phyloP scores from a whole-genome alignment of 2,113 vertebrate genomes.

The Centropristis striata region DNA sequence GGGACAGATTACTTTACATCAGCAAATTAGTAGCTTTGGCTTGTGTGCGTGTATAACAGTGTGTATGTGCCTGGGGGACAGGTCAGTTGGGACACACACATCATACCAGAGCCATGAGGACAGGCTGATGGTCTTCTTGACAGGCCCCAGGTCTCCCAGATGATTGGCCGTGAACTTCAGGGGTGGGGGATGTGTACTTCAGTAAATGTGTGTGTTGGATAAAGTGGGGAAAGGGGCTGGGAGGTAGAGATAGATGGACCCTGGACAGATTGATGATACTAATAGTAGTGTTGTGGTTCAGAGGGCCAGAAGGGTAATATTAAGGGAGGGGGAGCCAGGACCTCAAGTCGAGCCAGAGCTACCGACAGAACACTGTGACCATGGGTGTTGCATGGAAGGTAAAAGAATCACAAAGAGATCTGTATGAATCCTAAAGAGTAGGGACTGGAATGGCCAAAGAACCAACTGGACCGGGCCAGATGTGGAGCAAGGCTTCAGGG shows the following conservation, averaged over 20 bases:
- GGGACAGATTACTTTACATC: conserved; percentile 67
- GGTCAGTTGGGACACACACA: conserved; percentile 60
- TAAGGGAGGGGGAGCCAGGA: background rate
- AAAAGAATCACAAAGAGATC: conserved; percentile 13
- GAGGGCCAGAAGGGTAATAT: background rate
- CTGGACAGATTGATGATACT: background rate
- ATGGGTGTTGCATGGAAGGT: conserved; percentile 17
- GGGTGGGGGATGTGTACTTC: background rate
- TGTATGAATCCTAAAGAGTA: background rate
- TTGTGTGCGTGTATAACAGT: conserved; percentile 27
- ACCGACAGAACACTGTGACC: background rate
- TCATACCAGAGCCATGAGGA: conserved; percentile 70
- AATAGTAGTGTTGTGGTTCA: background rate
- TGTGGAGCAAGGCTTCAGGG: conserved; percentile 5
- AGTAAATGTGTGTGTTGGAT: background rate
- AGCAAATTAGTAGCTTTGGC: conserved; percentile 63
- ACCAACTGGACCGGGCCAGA: background rate
- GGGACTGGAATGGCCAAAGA: background rate
- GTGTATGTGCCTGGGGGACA: conserved; percentile 40
- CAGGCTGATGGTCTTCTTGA: conserved; percentile 48
- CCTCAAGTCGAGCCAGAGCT: conserved; percentile 1
- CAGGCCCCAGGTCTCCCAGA: conserved; percentile 37
- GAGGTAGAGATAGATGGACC: background rate
- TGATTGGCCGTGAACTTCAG: conserved; percentile 26
- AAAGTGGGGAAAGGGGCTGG: background rate